Base-by-base conservation (phyloP, 2,113 vertebrate species). In the Proterorhinus semilunaris region DNA sequence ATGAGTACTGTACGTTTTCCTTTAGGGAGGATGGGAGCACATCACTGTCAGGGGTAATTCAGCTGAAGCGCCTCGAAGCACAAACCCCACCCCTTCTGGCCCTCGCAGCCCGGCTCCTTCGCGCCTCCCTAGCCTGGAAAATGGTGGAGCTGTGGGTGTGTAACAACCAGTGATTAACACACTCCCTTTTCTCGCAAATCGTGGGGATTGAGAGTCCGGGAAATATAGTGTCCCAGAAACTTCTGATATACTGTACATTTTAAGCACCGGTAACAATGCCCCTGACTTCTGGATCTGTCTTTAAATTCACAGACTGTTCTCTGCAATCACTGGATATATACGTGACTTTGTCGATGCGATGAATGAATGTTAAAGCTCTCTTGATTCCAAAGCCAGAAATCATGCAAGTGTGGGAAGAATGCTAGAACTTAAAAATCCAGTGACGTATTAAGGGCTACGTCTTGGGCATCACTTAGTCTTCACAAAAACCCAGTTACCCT, bases 21-120 rank as follows among this genome's bases (percentile, higher is more conserved):
- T 27, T 78, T 0, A 98, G 97, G 98, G 97, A 8, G 98, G 96
- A 61, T 99, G 98, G 97, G 95, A 96, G 62, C 93, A 98, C 83
- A 79, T 96, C 76, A 96, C 93, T 11, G 83, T 98, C 70, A 90
- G 98, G 78, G 97, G 94, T 66, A 97, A 97, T 73, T 87, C 95
- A 0, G 86, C 86, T 1, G 93, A 95, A 68, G 84, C 88, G 16
- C 74, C 88, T 1, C 91, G 88, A 6, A 61, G 62, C 0, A 4
- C 74, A 6, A 75, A 83, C 48, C 65, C 77, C 9, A 51, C 55
- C 21, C 46, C 74, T 0, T 43, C 47, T 0, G 83, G 65, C 15
- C 7, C 72, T 71, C 83, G 17, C 53, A 83, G 84, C 85, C 88
- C 81, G 0, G 72, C 65, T 36, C 81, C 74, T 10, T 65, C 36